phyloP scores from a whole-genome alignment of 2,113 vertebrate species.

The Otolemur garnettii region DNA sequence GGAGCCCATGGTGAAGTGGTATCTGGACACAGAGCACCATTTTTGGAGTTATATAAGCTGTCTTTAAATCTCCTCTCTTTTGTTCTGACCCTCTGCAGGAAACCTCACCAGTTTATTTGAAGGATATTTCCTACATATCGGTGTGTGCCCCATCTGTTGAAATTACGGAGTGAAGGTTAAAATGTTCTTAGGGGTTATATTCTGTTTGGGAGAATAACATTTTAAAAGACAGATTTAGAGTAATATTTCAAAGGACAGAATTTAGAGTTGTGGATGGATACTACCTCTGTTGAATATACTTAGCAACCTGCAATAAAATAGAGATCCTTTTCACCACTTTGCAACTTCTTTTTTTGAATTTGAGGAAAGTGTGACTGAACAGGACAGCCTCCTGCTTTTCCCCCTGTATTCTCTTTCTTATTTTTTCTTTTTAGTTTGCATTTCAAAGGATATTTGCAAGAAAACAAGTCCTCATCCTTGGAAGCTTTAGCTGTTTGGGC shows the following conservation, averaged over 20 bases:
- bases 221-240: conserved; percentile 48
- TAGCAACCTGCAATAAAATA: neutral
- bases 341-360: neutral
- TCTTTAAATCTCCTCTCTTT: conserved; percentile 49
- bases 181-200: neutral
- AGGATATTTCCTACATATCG: conserved; percentile 18
- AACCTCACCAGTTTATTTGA: neutral
- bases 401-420: neutral
- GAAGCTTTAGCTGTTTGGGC: conserved; percentile 40
- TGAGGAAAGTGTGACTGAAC: neutral
- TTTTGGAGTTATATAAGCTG: conserved; percentile 64
- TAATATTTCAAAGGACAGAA: neutral
- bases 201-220: neutral
- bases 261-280: neutral
- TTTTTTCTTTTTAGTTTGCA: conserved; percentile 48
- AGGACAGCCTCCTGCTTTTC: conserved; percentile 1
- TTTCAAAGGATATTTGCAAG: conserved; percentile 72
- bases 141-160: neutral
- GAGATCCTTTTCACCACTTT: neutral
- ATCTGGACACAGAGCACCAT: conserved; percentile 57
- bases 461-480: conserved; percentile 43
- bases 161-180: neutral
- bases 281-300: neutral
- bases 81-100: neutral
- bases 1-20: neutral